Conservation (phyloP, 2,888 invertebrate genomes). For the Chironomus tentans region DNA sequence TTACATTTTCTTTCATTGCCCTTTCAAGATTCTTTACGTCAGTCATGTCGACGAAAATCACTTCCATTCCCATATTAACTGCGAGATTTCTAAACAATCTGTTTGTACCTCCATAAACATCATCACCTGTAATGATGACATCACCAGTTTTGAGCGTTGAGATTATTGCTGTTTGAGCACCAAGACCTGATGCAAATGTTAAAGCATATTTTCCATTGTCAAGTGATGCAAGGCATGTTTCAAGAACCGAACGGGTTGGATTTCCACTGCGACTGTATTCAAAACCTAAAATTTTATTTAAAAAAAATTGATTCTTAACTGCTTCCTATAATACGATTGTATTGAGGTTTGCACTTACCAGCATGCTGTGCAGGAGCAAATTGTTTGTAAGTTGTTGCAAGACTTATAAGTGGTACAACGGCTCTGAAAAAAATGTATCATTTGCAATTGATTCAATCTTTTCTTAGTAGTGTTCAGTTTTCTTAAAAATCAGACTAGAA, state of each 20-base stretch:
- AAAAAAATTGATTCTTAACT: no score
- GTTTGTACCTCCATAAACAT: slow-evolving; percentile 86
- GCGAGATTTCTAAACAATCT: neutral
- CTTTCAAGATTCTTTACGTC: neutral
- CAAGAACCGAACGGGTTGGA: slow-evolving; percentile 81
- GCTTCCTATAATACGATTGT: no score
- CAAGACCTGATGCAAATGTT: slow-evolving; percentile 84
- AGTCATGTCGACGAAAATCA: neutral
- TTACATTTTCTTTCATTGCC: neutral
- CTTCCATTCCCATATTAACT: slow-evolving; percentile 3
- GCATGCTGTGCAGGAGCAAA: slow-evolving; percentile 73
- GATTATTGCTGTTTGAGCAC: slow-evolving; percentile 67
- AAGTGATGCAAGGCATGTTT: slow-evolving; percentile 79
- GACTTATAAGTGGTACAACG: slow-evolving; percentile 82
- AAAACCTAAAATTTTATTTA: slow-evolving; percentile 43
- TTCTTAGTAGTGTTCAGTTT: no score
- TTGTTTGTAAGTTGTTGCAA: slow-evolving; percentile 90
- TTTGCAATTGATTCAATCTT: no score
- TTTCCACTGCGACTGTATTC: slow-evolving; percentile 93
- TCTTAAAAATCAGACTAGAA: no score
- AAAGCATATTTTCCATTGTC: slow-evolving; percentile 81
- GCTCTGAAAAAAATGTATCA: slow-evolving; percentile 46
- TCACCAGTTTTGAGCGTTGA: slow-evolving; percentile 75
- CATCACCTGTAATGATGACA: slow-evolving; percentile 83
- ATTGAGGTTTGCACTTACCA: no score